A percentile compares a stretch with the other conserved stretches of the same genome.
These are phyloP conservation scores for Anguilla japonica DNA, from an alignment of 2,113 vertebrate species.

Conservation along the genomic window DNA sequence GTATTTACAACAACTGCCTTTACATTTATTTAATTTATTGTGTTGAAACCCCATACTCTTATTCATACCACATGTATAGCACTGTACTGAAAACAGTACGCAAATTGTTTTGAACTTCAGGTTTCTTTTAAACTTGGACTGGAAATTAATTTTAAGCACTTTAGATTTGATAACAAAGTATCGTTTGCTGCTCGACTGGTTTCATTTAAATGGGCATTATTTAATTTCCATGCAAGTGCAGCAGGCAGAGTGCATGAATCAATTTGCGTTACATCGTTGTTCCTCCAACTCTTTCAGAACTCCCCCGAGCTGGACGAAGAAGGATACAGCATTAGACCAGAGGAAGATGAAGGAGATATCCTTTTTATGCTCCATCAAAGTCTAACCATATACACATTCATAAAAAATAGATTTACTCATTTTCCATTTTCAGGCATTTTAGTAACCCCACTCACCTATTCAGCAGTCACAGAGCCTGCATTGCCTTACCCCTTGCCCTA, in stretches of 20 bases:
- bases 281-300: slow-evolving; percentile 72
- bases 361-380: slow-evolving; percentile 55
- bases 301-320: slow-evolving; percentile 94
- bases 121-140: background rate
- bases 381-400: background rate
- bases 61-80: too few species aligned
- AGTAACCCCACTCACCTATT: background rate
- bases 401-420: background rate
- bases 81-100: background rate
- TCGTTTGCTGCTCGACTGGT: background rate
- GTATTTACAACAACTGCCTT: background rate
- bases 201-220: background rate
- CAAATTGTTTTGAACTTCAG: background rate
- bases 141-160: background rate
- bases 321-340: slow-evolving; percentile 94
- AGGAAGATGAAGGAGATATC: slow-evolving; percentile 91
- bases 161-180: background rate
- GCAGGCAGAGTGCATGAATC: background rate
- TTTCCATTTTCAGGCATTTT: background rate
- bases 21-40: background rate
- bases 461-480: background rate
- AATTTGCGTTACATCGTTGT: background rate
- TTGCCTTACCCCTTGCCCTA: background rate
- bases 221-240: background rate
- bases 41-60: background rate